Evolutionary conservation across 2,888 invertebrate genomes (phyloP).

Genomic region (Drosophila parthenogenetica): DNA sequence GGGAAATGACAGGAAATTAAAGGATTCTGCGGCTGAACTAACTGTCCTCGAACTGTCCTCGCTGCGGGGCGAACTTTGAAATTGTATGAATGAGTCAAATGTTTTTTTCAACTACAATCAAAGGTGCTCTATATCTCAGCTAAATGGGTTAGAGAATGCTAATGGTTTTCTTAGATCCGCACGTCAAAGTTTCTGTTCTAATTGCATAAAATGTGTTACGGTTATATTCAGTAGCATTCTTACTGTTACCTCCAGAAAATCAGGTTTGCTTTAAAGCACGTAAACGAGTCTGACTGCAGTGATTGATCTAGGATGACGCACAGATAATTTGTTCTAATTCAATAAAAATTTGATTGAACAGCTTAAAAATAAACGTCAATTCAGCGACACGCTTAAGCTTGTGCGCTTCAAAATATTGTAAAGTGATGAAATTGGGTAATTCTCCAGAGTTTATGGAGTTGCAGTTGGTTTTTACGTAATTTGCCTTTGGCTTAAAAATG

Average conservation of each 20-base stretch:
- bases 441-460: no score
- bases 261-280: not conserved
- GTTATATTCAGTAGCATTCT: not conserved
- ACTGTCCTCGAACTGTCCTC: conserved; percentile 45
- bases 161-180: conserved; percentile 1
- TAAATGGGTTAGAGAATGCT: conserved; percentile 30
- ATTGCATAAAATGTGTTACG: not conserved
- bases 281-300: not conserved
- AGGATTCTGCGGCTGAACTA: conserved; percentile 55
- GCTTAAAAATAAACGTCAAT: no score
- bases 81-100: conserved; percentile 54
- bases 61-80: conserved; percentile 45
- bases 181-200: not conserved
- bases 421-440: no score
- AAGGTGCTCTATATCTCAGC: conserved; percentile 14
- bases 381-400: no score
- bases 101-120: conserved; percentile 16
- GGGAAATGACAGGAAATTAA: conserved; percentile 82
- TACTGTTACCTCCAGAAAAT: conserved; percentile 3
- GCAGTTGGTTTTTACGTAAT: not conserved
- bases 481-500: no score
- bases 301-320: not conserved
- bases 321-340: not conserved
- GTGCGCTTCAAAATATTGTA: no score
- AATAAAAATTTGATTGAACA: not conserved